A percentile compares a stretch with the other conserved stretches of the same genome.
Evolutionary conservation across 2,888 invertebrate genomes (phyloP).

Genomic region (Hyppa rectilinea): DNA sequence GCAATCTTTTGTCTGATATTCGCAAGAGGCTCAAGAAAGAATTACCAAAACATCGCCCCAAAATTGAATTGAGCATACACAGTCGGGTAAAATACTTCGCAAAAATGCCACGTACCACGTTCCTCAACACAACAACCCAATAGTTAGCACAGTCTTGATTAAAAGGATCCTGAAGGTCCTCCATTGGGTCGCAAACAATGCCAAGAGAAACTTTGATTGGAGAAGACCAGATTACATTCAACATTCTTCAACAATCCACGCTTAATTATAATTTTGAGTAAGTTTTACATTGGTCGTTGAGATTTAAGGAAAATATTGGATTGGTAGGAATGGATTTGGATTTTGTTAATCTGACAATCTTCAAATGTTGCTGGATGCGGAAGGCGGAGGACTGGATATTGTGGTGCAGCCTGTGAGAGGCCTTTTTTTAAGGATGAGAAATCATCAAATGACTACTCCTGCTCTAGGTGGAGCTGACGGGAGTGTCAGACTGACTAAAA

Average conservation of each 20-base stretch:
- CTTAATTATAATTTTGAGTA: slow-evolving; percentile 41
- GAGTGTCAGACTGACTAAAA: too few relatives aligned
- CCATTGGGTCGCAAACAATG: slow-evolving; percentile 40
- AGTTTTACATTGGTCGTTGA: slow-evolving; percentile 1
- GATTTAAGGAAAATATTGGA: slow-evolving; percentile 9
- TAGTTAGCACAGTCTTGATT: slow-evolving; percentile 45
- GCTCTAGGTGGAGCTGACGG: too few relatives aligned
- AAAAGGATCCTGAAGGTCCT: slow-evolving; percentile 37
- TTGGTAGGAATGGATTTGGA: background rate
- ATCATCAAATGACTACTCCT: too few relatives aligned
- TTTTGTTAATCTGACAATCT: too few relatives aligned
- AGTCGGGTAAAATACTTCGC: background rate
- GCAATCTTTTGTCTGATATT: too few relatives aligned
- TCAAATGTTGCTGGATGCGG: too few relatives aligned
- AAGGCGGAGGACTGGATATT: too few relatives aligned
- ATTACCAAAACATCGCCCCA: too few relatives aligned
- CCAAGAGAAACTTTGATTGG: slow-evolving; percentile 49
- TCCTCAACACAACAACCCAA: background rate
- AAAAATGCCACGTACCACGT: slow-evolving; percentile 29
- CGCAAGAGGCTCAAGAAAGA: too few relatives aligned
- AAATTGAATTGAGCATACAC: too few relatives aligned
- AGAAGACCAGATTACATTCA: slow-evolving; percentile 32
- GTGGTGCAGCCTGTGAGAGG: too few relatives aligned
- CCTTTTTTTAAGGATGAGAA: too few relatives aligned
- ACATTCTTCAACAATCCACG: slow-evolving; percentile 34